phyloP scores from a whole-genome alignment of 37 sponge, comb jelly and placozoan species.

The Lycopodina hypogea region DNA sequence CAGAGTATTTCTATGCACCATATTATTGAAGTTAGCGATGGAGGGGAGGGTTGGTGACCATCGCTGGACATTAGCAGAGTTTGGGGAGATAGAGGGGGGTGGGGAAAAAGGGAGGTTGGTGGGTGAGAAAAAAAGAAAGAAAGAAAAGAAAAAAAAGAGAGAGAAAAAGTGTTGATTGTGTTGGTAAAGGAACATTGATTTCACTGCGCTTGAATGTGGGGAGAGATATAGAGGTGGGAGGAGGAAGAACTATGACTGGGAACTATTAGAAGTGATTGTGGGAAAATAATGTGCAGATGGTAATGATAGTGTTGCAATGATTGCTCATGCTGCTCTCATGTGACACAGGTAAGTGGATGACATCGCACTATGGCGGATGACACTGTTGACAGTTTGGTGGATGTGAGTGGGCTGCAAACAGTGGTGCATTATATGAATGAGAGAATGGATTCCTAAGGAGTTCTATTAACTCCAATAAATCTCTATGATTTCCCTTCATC shows the following conservation, averaged over 20 bases:
- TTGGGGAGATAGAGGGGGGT: too few relatives aligned
- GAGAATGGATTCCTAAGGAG: too few relatives aligned
- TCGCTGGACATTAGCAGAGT: constrained; percentile 80
- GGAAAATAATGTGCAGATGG: neutral
- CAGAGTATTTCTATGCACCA: constrained; percentile 93
- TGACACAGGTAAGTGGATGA: constrained; percentile 95
- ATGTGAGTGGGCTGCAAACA: constrained; percentile 43
- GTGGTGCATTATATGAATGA: constrained; percentile 17
- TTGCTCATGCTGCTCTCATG: too few relatives aligned
- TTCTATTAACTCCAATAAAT: too few relatives aligned
- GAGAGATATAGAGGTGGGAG: neutral
- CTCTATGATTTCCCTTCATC: too few relatives aligned
- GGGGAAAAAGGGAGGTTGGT: neutral
- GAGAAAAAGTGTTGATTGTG: neutral
- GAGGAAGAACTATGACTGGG: neutral
- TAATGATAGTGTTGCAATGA: neutral
- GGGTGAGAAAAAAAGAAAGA: too few relatives aligned
- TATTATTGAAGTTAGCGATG: constrained; percentile 89
- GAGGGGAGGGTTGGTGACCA: constrained; percentile 89
- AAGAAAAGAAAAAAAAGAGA: neutral
- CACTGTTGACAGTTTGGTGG: constrained; percentile 68
- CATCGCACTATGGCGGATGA: constrained; percentile 97
- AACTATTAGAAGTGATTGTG: neutral
- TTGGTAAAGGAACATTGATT: too few relatives aligned
- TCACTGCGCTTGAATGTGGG: too few relatives aligned